Percentiles rank a stretch among this genome's conserved stretches.
These are phyloP conservation scores for Holacanthella duospinosa DNA, from an alignment of 2,888 invertebrate genomes.

Conservation along the genomic window DNA sequence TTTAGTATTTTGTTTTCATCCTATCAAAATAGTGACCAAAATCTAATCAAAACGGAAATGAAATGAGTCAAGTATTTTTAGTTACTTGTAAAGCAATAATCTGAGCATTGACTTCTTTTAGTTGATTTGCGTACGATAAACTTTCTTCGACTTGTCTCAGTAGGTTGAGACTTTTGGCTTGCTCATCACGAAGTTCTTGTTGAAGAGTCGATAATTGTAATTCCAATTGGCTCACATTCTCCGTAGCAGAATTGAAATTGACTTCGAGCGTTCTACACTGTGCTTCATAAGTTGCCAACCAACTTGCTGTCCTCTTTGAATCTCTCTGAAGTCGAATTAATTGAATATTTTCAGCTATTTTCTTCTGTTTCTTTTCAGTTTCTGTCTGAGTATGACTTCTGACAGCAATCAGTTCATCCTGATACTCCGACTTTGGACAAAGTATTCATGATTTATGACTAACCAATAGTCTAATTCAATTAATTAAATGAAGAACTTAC, in stretches of 20 bases:
- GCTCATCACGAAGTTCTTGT: constrained; percentile 24
- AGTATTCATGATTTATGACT: too few species aligned
- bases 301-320: constrained; percentile 26
- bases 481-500: not conserved
- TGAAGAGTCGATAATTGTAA: constrained; percentile 21
- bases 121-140: constrained; percentile 14
- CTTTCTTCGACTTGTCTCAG: constrained; percentile 29
- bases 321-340: constrained; percentile 32
- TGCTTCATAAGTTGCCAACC: constrained; percentile 31
- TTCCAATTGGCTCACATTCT: constrained; percentile 26
- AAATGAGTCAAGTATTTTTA: too few species aligned
- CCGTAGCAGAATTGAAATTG: constrained; percentile 18
- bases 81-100: constrained; percentile 14
- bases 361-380: constrained; percentile 26
- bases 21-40: constrained; percentile 2
- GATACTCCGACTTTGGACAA: constrained; percentile 16
- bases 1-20: constrained; percentile 33
- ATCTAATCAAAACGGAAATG: not conserved
- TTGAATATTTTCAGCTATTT: constrained; percentile 33
- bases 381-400: constrained; percentile 18
- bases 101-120: constrained; percentile 29
- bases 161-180: constrained; percentile 23
- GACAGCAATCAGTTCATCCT: constrained; percentile 19
- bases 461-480: not conserved
- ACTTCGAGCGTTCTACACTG: constrained; percentile 28